Base-by-base conservation (phyloP, 2,113 vertebrate genomes). In the Synchiropus splendidus region DNA sequence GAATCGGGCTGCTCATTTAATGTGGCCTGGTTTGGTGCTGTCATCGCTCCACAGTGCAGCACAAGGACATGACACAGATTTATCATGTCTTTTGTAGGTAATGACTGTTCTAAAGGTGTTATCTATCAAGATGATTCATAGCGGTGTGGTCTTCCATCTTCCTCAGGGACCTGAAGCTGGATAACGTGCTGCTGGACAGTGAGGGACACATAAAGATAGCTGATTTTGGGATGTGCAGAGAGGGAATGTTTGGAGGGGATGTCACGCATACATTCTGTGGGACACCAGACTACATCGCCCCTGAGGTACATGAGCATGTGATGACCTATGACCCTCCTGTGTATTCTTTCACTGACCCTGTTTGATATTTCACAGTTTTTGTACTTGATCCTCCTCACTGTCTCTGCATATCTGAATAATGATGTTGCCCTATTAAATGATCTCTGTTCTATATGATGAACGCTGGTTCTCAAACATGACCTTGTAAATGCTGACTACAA, bases 201-300 rank as follows among this genome's bases (percentile, higher is more conserved):
- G 87, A 92, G 34, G 90, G 91, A 5, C 90, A 92, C 80, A 92
- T 92, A 52, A 94, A 94, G 74, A 92, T 94, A 13, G 90, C 91
- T 0, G 91, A 94, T 62, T 92, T 92, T 1, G 91, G 91, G 48
- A 92, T 94, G 90, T 92, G 91, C 67, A 89, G 88, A 66, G 91
- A 94, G 72, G 89, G 90, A 10, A 78, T 94, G 72, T 82, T 88
- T 5, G 85, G 87, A 0, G 89, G 86, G 3, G 78, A 85, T 55
- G 89, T 87, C 21, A 90, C 91, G 0, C 84, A 85, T 34, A 92
- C 91, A 4, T 93, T 93, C 81, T 94, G 91, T 0, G 90, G 91
- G 33, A 94, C 90, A 27, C 91, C 91, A 0, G 91, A 93, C 67
- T 92, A 92, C 81, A 92, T 93, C 18, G 90, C 91, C 37, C 90